Conservation (phyloP, 2,888 invertebrate genomes). For the Drosophila koepferae region DNA sequence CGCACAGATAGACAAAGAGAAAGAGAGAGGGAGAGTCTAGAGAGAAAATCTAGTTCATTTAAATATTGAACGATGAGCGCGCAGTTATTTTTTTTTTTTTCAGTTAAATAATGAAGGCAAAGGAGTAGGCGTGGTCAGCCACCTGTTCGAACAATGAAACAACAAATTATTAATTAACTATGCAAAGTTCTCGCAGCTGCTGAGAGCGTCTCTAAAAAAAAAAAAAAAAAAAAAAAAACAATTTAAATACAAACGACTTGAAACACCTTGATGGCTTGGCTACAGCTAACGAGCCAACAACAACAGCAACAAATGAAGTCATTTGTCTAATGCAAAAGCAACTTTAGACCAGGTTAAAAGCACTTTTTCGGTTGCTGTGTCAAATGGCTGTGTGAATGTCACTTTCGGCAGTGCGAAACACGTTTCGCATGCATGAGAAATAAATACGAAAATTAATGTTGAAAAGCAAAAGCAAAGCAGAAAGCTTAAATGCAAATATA, state of each 20-base stretch:
- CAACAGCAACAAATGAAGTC: conserved; percentile 40
- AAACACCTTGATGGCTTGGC: conserved; percentile 42
- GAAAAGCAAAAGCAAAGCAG: conserved; percentile 16
- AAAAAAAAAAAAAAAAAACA: background rate
- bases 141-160: conserved; percentile 50
- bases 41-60: conserved; percentile 62
- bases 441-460: conserved; percentile 17
- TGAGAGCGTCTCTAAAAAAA: conserved; percentile 21
- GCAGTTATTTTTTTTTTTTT: conserved; percentile 11
- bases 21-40: conserved; percentile 32
- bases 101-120: conserved; percentile 8
- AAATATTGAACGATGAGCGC: conserved; percentile 65
- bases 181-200: conserved; percentile 62
- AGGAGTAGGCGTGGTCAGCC: conserved; percentile 14
- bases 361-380: conserved; percentile 1
- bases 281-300: conserved; percentile 14
- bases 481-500: conserved; percentile 43
- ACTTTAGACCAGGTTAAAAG: conserved; percentile 9
- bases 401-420: conserved; percentile 63
- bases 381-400: conserved; percentile 21
- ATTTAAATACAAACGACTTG: conserved; percentile 51
- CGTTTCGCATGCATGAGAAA: conserved; percentile 66
- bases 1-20: background rate
- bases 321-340: conserved; percentile 39
- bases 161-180: conserved; percentile 73